A percentile compares a stretch with the other conserved stretches of the same genome.
phyloP scores from a whole-genome alignment of 2,888 invertebrate species.

The Dryadula phaetusa region DNA sequence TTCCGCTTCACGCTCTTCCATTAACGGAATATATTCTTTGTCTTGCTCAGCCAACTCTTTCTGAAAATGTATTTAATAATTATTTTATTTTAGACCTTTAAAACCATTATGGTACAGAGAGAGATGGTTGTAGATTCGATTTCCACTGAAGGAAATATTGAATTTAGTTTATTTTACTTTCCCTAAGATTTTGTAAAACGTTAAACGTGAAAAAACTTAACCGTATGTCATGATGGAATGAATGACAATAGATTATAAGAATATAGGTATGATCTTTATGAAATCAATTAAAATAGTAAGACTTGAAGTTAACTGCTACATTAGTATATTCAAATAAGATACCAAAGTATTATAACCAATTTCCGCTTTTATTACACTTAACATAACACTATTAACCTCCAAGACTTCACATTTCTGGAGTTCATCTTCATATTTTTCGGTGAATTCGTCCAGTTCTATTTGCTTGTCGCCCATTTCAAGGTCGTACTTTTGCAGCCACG shows the following conservation, averaged over 20 bases:
- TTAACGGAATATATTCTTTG: constrained; percentile 78
- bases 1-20: constrained; percentile 84
- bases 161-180: too few relatives aligned
- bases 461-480: constrained; percentile 85
- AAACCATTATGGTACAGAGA: too few relatives aligned
- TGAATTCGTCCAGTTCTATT: constrained; percentile 77
- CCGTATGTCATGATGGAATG: too few relatives aligned
- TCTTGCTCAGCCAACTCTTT: constrained; percentile 81
- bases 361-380: not conserved
- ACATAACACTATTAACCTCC: constrained; percentile 59
- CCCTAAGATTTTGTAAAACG: too few relatives aligned
- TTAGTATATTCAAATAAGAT: too few relatives aligned
- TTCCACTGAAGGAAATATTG: too few relatives aligned
- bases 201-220: too few relatives aligned
- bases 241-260: too few relatives aligned
- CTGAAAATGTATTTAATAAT: constrained; percentile 50
- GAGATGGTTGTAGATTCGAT: too few relatives aligned
- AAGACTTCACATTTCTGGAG: constrained; percentile 70
- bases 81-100: not conserved
- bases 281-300: too few relatives aligned
- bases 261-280: too few relatives aligned
- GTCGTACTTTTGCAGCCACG: constrained; percentile 85
- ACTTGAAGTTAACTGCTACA: too few relatives aligned
- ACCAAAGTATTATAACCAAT: not conserved
- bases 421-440: constrained; percentile 79